Evolutionary conservation across 2,888 invertebrate genomes (phyloP).

Genomic region (Cepaea hortensis): DNA sequence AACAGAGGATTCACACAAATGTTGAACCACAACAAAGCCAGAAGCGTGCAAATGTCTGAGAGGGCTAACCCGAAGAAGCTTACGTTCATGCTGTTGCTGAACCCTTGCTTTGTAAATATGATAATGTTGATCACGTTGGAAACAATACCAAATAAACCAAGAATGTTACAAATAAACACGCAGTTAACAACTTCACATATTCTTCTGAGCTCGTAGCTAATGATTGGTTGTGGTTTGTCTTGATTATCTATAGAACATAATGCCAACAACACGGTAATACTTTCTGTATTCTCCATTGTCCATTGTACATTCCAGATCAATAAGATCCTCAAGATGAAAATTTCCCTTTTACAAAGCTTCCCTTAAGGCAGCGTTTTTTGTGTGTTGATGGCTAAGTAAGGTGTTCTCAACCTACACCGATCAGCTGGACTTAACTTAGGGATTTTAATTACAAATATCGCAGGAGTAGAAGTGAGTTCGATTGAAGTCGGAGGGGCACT

Average conservation of each 20-base stretch:
- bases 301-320: not conserved
- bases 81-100: constrained; percentile 7
- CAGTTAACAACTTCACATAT: constrained; percentile 14
- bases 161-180: constrained; percentile 11
- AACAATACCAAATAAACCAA: constrained; percentile 7
- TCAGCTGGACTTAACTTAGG: no score
- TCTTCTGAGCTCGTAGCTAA: constrained; percentile 5
- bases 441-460: no score
- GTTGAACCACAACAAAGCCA: constrained; percentile 16
- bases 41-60: not conserved
- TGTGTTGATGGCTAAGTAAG: no score
- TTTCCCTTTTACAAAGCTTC: no score
- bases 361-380: no score
- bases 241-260: not conserved
- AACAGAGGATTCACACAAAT: constrained; percentile 30
- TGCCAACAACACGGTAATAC: not conserved
- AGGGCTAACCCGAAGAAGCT: constrained; percentile 13
- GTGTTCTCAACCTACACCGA: no score
- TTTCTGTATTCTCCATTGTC: not conserved
- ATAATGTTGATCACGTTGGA: constrained; percentile 12
- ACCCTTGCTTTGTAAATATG: constrained; percentile 8
- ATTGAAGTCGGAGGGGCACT: no score
- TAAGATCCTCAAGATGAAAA: not conserved
- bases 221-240: not conserved
- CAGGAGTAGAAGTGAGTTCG: no score